These are phyloP conservation scores for Syrrhaptes paradoxus DNA, from an alignment of 2,113 vertebrate genomes.

Conservation along the genomic window DNA sequence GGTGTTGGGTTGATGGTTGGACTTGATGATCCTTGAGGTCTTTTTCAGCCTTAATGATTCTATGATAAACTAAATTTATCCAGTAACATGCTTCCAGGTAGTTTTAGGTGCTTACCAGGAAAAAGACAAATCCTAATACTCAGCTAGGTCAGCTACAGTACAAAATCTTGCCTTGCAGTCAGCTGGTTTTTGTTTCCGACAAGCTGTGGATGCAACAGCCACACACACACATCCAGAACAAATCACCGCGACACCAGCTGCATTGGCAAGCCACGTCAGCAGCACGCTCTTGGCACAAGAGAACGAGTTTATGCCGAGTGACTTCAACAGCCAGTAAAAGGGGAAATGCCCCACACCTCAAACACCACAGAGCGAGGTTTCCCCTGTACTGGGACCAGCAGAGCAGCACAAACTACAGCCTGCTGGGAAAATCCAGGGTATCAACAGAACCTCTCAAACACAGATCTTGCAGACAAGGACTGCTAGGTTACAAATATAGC, in stretches of 20 bases:
- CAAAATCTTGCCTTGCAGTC: background rate
- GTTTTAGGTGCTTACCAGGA: background rate
- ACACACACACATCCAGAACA: background rate
- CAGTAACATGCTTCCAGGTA: background rate
- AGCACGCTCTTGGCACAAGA: background rate
- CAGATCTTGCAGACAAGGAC: background rate
- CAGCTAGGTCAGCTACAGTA: background rate
- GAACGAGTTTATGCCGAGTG: background rate
- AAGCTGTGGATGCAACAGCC: background rate
- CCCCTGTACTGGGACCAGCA: rapidly evolving
- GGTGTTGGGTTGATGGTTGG: no score
- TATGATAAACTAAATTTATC: background rate
- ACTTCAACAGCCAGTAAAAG: background rate
- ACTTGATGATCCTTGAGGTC: no score
- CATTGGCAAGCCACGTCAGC: background rate
- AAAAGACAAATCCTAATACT: background rate
- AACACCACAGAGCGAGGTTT: background rate
- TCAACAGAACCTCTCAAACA: background rate
- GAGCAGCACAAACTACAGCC: background rate
- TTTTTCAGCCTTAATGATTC: no score
- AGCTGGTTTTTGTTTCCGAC: background rate
- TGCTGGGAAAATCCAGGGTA: background rate
- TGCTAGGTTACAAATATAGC: background rate
- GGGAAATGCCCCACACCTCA: background rate
- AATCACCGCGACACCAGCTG: background rate